Percentiles rank a stretch among this genome's conserved stretches.
These are phyloP conservation scores for Pogonognathellus flavescens DNA, from an alignment of 1,140 invertebrate genomes.

Conservation along the genomic window DNA sequence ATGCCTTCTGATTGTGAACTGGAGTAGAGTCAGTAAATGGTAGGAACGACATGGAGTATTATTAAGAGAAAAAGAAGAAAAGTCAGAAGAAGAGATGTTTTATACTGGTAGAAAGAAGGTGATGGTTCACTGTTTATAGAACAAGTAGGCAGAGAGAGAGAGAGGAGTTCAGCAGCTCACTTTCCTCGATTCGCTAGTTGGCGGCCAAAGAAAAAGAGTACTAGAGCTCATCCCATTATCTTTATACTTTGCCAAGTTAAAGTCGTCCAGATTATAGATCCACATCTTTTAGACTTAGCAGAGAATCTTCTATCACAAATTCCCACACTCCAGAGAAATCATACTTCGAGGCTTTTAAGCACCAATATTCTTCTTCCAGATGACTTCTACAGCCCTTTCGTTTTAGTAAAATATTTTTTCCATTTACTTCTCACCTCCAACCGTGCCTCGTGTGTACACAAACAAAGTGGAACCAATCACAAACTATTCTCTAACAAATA, in stretches of 20 bases:
- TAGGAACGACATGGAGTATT: slow-evolving; percentile 13
- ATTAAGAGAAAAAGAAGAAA: slow-evolving; percentile 28
- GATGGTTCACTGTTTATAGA: slow-evolving; percentile 40
- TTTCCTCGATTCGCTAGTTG: slow-evolving; percentile 27
- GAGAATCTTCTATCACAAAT: neutral
- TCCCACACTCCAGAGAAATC: slow-evolving; percentile 43
- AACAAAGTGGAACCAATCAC: too few species aligned
- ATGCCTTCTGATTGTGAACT: slow-evolving; percentile 42
- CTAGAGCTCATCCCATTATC: slow-evolving; percentile 30
- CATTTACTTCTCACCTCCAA: neutral
- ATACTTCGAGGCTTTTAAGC: slow-evolving; percentile 26
- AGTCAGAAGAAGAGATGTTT: slow-evolving; percentile 1
- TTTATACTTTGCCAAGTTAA: slow-evolving; percentile 31
- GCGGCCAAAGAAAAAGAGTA: neutral
- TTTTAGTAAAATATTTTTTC: slow-evolving; percentile 3
- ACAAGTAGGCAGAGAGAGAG: too few species aligned
- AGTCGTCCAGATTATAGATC: slow-evolving; percentile 49
- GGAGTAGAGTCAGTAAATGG: slow-evolving; percentile 10
- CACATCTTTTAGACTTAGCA: slow-evolving; percentile 26
- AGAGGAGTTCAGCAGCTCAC: slow-evolving; percentile 36
- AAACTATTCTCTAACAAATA: too few species aligned
- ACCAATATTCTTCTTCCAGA: neutral
- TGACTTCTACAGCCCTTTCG: neutral
- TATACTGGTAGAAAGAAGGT: slow-evolving; percentile 3
- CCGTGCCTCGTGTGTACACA: neutral